These are phyloP conservation scores for Crossocerus cetratus DNA, from an alignment of 2,888 invertebrate species.

Conservation along the genomic window DNA sequence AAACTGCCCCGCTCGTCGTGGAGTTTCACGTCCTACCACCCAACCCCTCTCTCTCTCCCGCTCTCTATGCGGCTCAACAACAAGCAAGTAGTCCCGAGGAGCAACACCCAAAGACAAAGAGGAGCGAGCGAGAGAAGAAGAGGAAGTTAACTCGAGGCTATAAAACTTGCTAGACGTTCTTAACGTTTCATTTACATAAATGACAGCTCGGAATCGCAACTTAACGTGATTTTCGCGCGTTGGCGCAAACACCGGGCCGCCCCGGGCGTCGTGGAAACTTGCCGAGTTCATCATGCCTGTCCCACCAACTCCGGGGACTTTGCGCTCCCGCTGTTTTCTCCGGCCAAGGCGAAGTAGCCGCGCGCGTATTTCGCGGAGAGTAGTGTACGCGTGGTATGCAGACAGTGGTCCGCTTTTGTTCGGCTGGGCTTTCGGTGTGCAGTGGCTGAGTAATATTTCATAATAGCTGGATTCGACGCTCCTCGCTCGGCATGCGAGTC, in stretches of 20 bases:
- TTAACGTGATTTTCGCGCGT: constrained; percentile 54
- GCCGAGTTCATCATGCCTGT: too few species aligned
- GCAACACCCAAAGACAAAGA: constrained; percentile 2
- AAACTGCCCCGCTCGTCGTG: constrained; percentile 38
- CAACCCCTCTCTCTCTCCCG: neutral
- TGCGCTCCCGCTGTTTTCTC: too few species aligned
- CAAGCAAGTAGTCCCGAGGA: neutral
- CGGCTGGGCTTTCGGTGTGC: too few species aligned
- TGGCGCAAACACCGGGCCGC: constrained; percentile 28
- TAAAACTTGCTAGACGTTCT: constrained; percentile 64
- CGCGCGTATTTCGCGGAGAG: too few species aligned
- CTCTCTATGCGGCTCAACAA: neutral
- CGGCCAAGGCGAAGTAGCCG: too few species aligned
- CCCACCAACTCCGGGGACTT: too few species aligned
- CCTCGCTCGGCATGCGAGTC: too few species aligned
- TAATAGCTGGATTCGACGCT: too few species aligned
- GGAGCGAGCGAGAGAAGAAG: constrained; percentile 21
- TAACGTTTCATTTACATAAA: constrained; percentile 64
- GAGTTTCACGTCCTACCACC: constrained; percentile 33
- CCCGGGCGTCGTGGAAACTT: too few species aligned
- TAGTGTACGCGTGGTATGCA: too few species aligned
- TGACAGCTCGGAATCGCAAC: constrained; percentile 47
- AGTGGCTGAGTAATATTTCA: too few species aligned
- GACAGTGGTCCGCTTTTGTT: too few species aligned
- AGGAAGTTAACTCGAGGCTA: constrained; percentile 47